Base-by-base conservation (phyloP, 2,797 vertebrate genomes). In the Helicolenus hilgendorfi region DNA sequence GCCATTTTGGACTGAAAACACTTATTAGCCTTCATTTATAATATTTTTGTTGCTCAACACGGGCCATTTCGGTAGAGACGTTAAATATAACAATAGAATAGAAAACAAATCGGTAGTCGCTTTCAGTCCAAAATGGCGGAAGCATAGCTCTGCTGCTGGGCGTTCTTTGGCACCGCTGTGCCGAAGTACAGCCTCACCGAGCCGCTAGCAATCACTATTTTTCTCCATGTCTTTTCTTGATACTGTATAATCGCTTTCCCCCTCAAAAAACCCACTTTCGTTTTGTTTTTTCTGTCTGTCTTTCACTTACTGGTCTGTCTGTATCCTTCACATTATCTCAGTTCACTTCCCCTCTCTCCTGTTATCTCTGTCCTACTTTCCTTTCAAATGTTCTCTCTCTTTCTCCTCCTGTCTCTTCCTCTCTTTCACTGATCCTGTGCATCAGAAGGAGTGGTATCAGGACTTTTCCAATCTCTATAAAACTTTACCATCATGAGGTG, bases 401-500 rank as follows among this genome's bases (percentile, higher is more conserved):
- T 64, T 22, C 11, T 36, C n/a, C 3, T 9, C 18, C 15, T 49
- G 45, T 18, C 45, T 49, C 7, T 49, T 49, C 45, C 45, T 20
- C 15, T 49, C 13, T 26, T 67, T 41, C n/a, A 13, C 31, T 64
- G 10, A n/a, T 35, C 22, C 33, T 41, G 64, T 79, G 74, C 56
- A 73, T 84, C 76, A 79, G 68, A 78, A 56, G 14, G 27, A 77
- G 71, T 18, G 63, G 22, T 60, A 72, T 68, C 53, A 26, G 35
- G 73, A 62, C 45, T 18, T 77, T 62, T 58, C 78, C 72, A 62
- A 45, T 62, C 20, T 62, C 86, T 70, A 82, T 88, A 92, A 91
- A 92, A 89, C 70, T 4, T 84, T 27, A 65, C 64, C 65, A 69
- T 79, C 81, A 83, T 53, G 83, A 89, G 73, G 77, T 85, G 74